phyloP scores from a whole-genome alignment of 2,797 vertebrate genomes.

The Poecile montanus region DNA sequence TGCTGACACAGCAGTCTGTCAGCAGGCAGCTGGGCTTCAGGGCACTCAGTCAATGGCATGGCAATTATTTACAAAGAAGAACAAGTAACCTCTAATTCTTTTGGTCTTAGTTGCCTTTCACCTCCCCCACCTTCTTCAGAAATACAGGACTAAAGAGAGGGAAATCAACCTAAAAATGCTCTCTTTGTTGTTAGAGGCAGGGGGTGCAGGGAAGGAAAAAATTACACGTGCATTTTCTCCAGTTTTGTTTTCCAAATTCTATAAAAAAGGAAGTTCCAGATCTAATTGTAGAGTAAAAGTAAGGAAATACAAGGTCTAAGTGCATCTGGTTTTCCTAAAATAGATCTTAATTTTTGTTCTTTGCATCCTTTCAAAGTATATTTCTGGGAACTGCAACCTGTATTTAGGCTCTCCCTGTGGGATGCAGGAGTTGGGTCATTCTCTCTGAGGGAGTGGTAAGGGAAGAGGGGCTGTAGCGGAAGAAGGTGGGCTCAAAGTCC shows the following conservation, averaged over 20 bases:
- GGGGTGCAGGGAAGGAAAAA: not conserved
- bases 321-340: not conserved
- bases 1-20: not conserved
- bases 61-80: constrained; percentile 40
- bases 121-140: not conserved
- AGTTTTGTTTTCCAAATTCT: not conserved
- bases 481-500: not conserved
- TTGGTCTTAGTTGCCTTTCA: not conserved
- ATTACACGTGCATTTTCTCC: not conserved
- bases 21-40: constrained; percentile 12
- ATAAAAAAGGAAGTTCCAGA: not conserved
- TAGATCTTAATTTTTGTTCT: not conserved
- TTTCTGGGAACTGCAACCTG: not conserved
- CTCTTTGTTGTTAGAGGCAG: not conserved
- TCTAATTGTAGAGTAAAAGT: not conserved
- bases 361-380: not conserved
- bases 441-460: fast-evolving
- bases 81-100: constrained; percentile 26
- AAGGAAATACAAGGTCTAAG: not conserved
- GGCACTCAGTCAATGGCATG: not conserved
- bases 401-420: not conserved
- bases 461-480: not conserved
- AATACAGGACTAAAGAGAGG: not conserved
- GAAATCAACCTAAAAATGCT: not conserved
- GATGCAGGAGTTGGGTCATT: not conserved